Evolutionary conservation across 2,888 invertebrate species (phyloP).

Genomic region (Pterostichus madidus): DNA sequence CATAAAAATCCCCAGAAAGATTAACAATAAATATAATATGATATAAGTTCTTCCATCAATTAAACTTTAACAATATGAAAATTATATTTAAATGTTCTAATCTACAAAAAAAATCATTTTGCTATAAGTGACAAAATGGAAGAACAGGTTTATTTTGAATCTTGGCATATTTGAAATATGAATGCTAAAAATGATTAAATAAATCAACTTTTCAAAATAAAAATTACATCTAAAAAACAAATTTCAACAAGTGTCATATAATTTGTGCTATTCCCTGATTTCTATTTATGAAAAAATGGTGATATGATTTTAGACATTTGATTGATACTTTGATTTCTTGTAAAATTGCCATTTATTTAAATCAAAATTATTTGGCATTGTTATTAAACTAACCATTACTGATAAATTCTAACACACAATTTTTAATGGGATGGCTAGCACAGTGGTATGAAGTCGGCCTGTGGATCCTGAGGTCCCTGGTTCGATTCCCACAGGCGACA

Average conservation of each 20-base stretch:
- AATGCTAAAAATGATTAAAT: constrained; percentile 16
- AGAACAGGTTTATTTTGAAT: constrained; percentile 1
- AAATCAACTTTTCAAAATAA: neutral
- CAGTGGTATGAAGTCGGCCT: no score
- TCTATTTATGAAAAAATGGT: constrained; percentile 37
- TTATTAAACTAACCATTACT: neutral
- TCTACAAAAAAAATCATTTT: constrained; percentile 2
- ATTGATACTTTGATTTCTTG: constrained; percentile 25
- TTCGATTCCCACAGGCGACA: no score
- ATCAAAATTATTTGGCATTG: constrained; percentile 35
- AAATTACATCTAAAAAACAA: neutral
- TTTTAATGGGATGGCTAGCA: no score
- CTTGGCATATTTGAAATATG: constrained; percentile 20
- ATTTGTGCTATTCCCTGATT: constrained; percentile 49
- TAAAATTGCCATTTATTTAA: neutral
- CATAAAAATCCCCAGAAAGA: neutral
- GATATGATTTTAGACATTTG: constrained; percentile 32
- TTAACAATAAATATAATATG: constrained; percentile 1
- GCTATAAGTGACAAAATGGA: neutral
- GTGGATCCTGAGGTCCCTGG: no score
- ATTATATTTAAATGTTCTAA: neutral
- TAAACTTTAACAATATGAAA: no score
- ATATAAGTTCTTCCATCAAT: no score
- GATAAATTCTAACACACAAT: no score
- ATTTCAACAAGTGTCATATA: neutral